A percentile compares a stretch with the other conserved stretches of the same genome.
Evolutionary conservation across 2,888 invertebrate species (phyloP).

Genomic region (Germaria angustata): DNA sequence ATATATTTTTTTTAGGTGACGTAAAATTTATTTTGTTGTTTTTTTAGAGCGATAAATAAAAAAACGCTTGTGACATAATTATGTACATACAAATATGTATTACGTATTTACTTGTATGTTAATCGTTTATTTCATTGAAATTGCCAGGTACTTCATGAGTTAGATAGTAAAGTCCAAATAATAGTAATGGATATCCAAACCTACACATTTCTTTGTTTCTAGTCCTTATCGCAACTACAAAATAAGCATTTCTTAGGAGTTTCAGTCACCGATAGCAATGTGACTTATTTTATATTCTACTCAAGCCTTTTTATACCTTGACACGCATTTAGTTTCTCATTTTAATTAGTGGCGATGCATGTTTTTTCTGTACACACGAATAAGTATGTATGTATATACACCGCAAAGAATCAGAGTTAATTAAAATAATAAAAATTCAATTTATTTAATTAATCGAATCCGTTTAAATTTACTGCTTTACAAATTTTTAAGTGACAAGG

Average conservation of each 20-base stretch:
- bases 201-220: background rate
- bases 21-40: background rate
- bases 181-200: background rate
- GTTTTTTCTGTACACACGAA: too few species aligned
- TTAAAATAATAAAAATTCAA: too few species aligned
- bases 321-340: too few species aligned
- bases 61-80: background rate
- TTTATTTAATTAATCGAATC: too few species aligned
- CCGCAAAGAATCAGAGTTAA: too few species aligned
- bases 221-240: background rate
- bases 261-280: background rate
- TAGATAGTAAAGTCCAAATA: background rate
- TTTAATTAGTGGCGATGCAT: too few species aligned
- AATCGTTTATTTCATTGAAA: background rate
- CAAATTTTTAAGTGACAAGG: too few species aligned
- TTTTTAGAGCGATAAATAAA: background rate
- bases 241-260: background rate
- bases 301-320: background rate
- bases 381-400: too few species aligned
- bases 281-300: background rate
- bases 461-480: too few species aligned
- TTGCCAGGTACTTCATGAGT: background rate
- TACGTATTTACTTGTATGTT: background rate
- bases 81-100: background rate
- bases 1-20: background rate